Evolutionary conservation across 92 coral and sea anemone genomes (phyloP).

Genomic region (Umimayanthus chanpuru): DNA sequence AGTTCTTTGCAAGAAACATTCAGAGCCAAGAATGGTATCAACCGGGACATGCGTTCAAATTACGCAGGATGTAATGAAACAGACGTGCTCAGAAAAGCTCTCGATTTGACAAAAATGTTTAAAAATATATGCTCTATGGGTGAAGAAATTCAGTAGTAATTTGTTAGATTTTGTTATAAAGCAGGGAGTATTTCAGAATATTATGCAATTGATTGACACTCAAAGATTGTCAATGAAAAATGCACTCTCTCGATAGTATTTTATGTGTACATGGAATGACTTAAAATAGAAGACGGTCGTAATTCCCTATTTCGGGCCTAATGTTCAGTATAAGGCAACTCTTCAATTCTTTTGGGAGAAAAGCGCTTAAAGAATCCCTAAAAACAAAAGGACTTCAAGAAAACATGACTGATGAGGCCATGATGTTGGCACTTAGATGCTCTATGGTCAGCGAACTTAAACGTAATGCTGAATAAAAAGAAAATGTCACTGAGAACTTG

Average conservation of each 20-base stretch:
- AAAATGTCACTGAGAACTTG: background rate
- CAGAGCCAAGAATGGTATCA: background rate
- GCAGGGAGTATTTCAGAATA: background rate
- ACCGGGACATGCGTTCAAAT: too few relatives aligned
- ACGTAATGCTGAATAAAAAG: background rate
- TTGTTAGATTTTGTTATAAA: background rate
- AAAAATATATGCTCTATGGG: background rate
- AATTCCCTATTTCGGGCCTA: constrained; percentile 41
- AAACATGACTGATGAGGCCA: background rate
- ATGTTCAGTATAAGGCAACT: constrained; percentile 19
- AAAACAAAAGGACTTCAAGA: background rate
- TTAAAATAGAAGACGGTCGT: constrained; percentile 34
- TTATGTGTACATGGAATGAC: constrained; percentile 14
- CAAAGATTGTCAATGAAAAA: too few relatives aligned
- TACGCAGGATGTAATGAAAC: too few relatives aligned
- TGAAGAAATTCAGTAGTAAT: background rate
- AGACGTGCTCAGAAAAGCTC: background rate
- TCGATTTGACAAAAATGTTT: background rate
- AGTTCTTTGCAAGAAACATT: background rate
- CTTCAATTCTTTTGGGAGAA: too few relatives aligned
- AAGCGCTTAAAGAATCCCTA: background rate
- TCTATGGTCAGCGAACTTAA: constrained; percentile 27
- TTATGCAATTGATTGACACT: background rate
- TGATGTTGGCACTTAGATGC: background rate
- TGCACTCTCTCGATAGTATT: too few relatives aligned